Conservation (phyloP, 2,113 vertebrate species). For the Sphyrna mokarran region DNA sequence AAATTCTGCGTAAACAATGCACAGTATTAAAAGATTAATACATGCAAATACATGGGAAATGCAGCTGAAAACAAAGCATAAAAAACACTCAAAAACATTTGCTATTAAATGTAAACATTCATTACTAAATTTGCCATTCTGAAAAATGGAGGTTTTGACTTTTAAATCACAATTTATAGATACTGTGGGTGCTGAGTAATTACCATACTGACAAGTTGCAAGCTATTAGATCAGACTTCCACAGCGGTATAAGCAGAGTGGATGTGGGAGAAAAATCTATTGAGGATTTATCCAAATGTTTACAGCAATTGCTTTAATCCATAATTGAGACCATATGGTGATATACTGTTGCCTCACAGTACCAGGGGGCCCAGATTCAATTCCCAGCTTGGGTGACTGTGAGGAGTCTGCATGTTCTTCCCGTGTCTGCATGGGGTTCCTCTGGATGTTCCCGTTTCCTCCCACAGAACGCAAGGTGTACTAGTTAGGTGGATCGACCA, state of each 20-base stretch:
- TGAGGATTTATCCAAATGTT: background rate
- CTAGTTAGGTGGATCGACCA: too few species aligned
- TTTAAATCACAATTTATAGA: background rate
- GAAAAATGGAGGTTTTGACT: background rate
- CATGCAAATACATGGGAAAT: background rate
- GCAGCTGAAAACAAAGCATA: background rate
- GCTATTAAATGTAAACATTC: too few species aligned
- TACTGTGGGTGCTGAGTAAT: background rate
- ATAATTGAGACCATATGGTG: background rate
- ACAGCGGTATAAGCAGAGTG: background rate
- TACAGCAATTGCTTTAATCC: background rate
- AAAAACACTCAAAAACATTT: too few species aligned
- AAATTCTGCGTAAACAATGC: conserved; percentile 39
- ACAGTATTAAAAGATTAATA: background rate
- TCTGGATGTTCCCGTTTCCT: too few species aligned
- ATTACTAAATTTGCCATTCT: background rate
- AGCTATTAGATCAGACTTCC: background rate
- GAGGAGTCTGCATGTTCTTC: too few species aligned
- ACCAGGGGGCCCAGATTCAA: too few species aligned
- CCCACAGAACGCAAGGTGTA: too few species aligned
- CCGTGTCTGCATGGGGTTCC: too few species aligned
- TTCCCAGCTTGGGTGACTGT: too few species aligned
- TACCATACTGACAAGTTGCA: background rate
- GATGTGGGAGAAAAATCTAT: background rate
- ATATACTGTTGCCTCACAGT: too few species aligned